These are phyloP conservation scores for Dipodomys ordii DNA, from an alignment of 2,113 vertebrate genomes.

Conservation along the genomic window DNA sequence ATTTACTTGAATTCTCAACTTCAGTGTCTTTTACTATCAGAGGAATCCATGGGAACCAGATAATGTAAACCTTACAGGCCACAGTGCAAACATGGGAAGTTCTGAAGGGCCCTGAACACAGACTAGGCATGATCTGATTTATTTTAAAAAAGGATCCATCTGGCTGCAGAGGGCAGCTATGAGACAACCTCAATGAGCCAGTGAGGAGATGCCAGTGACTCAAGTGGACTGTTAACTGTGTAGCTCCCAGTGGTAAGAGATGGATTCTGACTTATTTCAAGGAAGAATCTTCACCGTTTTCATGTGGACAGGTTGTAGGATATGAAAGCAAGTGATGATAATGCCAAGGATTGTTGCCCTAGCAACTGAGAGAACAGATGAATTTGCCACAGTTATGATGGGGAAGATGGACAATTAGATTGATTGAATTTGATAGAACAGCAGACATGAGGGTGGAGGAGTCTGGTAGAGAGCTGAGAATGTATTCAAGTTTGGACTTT, in stretches of 20 bases:
- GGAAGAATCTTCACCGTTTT: not conserved
- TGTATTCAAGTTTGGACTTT: not conserved
- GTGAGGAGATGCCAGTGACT: not conserved
- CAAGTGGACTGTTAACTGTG: not conserved
- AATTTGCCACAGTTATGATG: not conserved
- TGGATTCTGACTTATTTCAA: not conserved
- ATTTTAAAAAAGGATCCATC: not conserved
- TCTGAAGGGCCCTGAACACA: not conserved
- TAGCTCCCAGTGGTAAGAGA: not conserved
- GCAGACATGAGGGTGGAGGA: not conserved
- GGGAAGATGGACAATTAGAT: not conserved
- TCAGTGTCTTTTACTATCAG: not conserved
- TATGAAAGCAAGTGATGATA: not conserved
- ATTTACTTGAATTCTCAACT: not conserved
- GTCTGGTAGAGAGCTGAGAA: not conserved
- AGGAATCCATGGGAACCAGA: not conserved
- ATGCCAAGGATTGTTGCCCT: not conserved
- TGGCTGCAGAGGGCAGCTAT: not conserved
- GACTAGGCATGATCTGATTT: not conserved
- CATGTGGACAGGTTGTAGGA: too few relatives aligned
- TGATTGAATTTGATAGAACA: not conserved
- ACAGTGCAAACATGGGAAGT: not conserved
- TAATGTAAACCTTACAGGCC: not conserved
- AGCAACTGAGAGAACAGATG: not conserved
- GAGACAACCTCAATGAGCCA: not conserved